These are phyloP conservation scores for Agelastica alni DNA, from an alignment of 2,888 invertebrate genomes.

Conservation along the genomic window DNA sequence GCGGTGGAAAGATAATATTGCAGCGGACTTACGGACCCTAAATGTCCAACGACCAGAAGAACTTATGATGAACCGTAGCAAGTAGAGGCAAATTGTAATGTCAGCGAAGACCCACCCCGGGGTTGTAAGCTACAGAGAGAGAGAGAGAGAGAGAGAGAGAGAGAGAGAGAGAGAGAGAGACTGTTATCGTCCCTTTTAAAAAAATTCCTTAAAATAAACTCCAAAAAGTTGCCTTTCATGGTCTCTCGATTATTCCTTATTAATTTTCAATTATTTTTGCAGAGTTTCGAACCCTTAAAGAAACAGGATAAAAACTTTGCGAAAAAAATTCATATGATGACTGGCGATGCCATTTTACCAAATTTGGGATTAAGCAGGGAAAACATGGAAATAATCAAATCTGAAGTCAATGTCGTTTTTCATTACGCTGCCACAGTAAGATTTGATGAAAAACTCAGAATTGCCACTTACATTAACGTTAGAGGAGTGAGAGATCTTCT, in stretches of 20 bases:
- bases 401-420: constrained; percentile 69
- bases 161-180: too few relatives aligned
- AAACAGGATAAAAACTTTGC: constrained; percentile 59
- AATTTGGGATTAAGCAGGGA: constrained; percentile 60
- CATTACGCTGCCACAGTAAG: constrained; percentile 78
- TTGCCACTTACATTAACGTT: constrained; percentile 72
- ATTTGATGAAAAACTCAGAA: constrained; percentile 72
- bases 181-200: too few relatives aligned
- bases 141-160: too few relatives aligned
- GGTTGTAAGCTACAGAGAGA: too few relatives aligned
- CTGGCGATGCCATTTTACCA: constrained; percentile 61
- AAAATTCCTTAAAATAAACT: too few relatives aligned
- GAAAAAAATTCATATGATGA: constrained; percentile 62
- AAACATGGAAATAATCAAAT: constrained; percentile 53
- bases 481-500: constrained; percentile 68
- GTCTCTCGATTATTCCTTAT: not conserved
- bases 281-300: constrained; percentile 52
- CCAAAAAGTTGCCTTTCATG: too few relatives aligned
- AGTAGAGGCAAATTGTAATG: too few relatives aligned
- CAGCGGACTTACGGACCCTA: too few relatives aligned
- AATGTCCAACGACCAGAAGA: too few relatives aligned
- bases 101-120: too few relatives aligned
- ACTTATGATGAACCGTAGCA: too few relatives aligned
- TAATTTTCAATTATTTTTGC: constrained; percentile 24
- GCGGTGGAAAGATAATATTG: too few relatives aligned